A percentile compares a stretch with the other conserved stretches of the same genome.
phyloP scores from a whole-genome alignment of 2,888 invertebrate species.

The Zaprionus bogoriensis region DNA sequence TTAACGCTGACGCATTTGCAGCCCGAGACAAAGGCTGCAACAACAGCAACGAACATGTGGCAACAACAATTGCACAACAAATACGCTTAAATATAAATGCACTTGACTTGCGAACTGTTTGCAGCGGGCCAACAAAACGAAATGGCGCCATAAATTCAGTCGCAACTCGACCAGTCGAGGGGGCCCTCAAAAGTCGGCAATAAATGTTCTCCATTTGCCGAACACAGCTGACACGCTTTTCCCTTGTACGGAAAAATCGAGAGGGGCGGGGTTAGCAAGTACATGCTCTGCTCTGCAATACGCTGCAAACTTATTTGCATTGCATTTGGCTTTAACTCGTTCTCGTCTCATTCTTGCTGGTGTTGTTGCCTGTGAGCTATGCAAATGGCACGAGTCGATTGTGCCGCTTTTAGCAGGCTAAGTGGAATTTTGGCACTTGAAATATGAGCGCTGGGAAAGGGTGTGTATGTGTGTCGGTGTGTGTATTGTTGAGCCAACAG shows the following conservation, averaged over 20 bases:
- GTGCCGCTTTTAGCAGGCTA: slow-evolving; percentile 54
- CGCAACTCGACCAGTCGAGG: slow-evolving; percentile 55
- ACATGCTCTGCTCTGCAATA: slow-evolving; percentile 10
- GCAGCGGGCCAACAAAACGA: slow-evolving; percentile 48
- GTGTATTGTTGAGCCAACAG: neutral
- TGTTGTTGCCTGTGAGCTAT: slow-evolving; percentile 32
- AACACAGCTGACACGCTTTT: slow-evolving; percentile 55
- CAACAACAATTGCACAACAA: slow-evolving; percentile 11
- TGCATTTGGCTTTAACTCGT: slow-evolving; percentile 6
- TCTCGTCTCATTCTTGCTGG: slow-evolving; percentile 1
- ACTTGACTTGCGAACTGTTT: slow-evolving; percentile 63
- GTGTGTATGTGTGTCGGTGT: neutral
- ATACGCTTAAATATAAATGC: slow-evolving; percentile 65
- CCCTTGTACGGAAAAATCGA: slow-evolving; percentile 33
- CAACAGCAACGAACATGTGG: neutral
- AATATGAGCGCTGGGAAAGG: slow-evolving; percentile 9
- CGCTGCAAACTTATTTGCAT: slow-evolving; percentile 12
- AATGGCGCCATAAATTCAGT: slow-evolving; percentile 69
- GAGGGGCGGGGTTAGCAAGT: too few species aligned
- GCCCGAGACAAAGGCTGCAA: slow-evolving; percentile 13
- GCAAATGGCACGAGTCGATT: slow-evolving; percentile 47
- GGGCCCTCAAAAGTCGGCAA: slow-evolving; percentile 63
- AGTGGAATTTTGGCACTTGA: slow-evolving; percentile 72
- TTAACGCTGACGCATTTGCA: slow-evolving; percentile 64
- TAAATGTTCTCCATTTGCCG: slow-evolving; percentile 65